Evolutionary conservation across 2,797 vertebrate species (phyloP), one percentile per base, ranked within the genome.

Genomic region (Syndactyla subalaris): DNA sequence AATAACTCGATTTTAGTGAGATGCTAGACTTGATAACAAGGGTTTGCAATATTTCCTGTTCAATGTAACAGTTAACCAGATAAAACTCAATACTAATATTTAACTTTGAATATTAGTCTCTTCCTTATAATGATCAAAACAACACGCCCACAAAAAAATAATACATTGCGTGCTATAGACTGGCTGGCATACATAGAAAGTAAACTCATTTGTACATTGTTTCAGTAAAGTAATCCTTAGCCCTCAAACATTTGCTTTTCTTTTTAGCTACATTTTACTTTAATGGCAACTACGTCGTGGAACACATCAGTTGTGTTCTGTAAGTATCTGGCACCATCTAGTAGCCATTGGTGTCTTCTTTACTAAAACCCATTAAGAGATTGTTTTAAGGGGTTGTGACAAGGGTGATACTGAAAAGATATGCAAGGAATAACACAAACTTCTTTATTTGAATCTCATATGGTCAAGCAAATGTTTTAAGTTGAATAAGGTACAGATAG

Each of bases 271-370:
- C 4, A 9, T 68, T 94, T 86, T 57, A 86, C 38, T 58, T 86
- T 52, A 85, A 46, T 18, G 24, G 19, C 43, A 93, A 38, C 55
- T 90, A 63, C 27, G 26, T 1, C 4, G 5, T 16, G 52, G 68
- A 92, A 74, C 10, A 3, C 4, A 14, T 41, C 73, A 63, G 5
- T 55, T 19, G 27, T 39, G 83, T 93, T 95, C 80, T 55, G 67
- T 58, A 96, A 96, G 94, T 96, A 96, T 96, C 94, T 97, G 96
- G 96, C 96, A 96, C 96, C 96, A 96, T 74, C 96, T 97, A 97
- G 96, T 95, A 96, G 96, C 68, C 94, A 80, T 0, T 51, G 57
- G 32, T 0, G 0, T 72, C 49, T 20, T 73, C 80, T 87, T 90
- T 89, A 63, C 52, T 45, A 51, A 70, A 85, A 48, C 32, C n/a